These are phyloP conservation scores for Paratrypauchen microcephalus DNA, from an alignment of 2,797 vertebrate genomes.

Conservation along the genomic window DNA sequence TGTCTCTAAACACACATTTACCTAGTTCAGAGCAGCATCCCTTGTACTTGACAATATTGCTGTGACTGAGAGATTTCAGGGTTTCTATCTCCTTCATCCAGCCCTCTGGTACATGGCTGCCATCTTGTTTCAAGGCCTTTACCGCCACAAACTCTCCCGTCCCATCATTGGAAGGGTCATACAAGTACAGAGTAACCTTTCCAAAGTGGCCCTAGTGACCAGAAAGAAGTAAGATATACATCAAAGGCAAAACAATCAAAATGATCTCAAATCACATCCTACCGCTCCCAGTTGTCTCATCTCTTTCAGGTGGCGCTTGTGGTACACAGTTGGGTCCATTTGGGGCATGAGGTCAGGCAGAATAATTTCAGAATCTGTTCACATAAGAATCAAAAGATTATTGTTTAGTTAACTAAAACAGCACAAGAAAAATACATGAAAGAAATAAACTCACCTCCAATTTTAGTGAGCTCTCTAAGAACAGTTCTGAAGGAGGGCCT, in stretches of 20 bases:
- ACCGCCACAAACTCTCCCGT: constrained; percentile 92
- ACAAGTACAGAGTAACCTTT: constrained; percentile 88
- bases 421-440: background rate
- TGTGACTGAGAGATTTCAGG: constrained; percentile 86
- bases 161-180: constrained; percentile 88
- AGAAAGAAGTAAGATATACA: constrained; percentile 5
- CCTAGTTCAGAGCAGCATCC: constrained; percentile 91
- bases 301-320: constrained; percentile 90
- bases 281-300: constrained; percentile 89
- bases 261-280: constrained; percentile 21
- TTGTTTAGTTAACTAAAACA: background rate
- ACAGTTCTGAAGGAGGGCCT: constrained; percentile 87
- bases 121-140: constrained; percentile 87
- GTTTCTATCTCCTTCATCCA: constrained; percentile 92
- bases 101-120: constrained; percentile 71
- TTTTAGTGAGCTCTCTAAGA: constrained; percentile 86
- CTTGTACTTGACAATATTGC: constrained; percentile 95
- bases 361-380: constrained; percentile 80
- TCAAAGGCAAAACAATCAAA: background rate
- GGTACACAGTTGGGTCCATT: constrained; percentile 83
- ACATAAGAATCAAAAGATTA: background rate
- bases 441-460: constrained; percentile 79
- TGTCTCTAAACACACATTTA: constrained; percentile 49
- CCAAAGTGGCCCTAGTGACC: constrained; percentile 89
- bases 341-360: constrained; percentile 62